Percentiles rank a stretch among this genome's conserved stretches.
phyloP scores from a whole-genome alignment of 2,888 invertebrate species.

The Balanococcus diminutus region DNA sequence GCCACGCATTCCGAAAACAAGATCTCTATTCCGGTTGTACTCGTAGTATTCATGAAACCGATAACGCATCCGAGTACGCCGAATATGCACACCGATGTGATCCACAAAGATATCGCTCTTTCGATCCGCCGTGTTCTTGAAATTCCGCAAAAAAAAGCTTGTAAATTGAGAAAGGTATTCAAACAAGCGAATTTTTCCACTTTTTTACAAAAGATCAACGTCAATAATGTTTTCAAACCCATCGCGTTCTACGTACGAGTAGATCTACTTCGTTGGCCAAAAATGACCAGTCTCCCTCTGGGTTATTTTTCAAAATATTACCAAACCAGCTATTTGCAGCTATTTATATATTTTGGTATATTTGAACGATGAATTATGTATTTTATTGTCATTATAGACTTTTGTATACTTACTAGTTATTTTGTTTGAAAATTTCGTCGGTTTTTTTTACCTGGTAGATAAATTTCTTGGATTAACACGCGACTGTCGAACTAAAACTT shows the following conservation, averaged over 20 bases:
- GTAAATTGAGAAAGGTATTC: background rate
- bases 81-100: background rate
- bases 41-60: background rate
- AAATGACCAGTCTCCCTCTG: no score
- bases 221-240: background rate
- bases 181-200: background rate
- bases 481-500: no score
- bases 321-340: no score
- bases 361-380: background rate
- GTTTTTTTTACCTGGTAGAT: no score
- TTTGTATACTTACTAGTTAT: no score
- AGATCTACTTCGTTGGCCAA: no score
- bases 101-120: background rate
- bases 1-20: constrained; percentile 26
- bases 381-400: background rate
- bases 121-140: background rate
- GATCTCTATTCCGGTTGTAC: constrained; percentile 4
- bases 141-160: constrained; percentile 1
- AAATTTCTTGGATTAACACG: no score
- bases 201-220: background rate
- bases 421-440: no score
- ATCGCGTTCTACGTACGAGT: background rate
- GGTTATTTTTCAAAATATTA: no score
- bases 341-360: no score
- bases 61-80: background rate